Conservation (phyloP, 2,888 invertebrate species). For the Agrenia bidenticulata region DNA sequence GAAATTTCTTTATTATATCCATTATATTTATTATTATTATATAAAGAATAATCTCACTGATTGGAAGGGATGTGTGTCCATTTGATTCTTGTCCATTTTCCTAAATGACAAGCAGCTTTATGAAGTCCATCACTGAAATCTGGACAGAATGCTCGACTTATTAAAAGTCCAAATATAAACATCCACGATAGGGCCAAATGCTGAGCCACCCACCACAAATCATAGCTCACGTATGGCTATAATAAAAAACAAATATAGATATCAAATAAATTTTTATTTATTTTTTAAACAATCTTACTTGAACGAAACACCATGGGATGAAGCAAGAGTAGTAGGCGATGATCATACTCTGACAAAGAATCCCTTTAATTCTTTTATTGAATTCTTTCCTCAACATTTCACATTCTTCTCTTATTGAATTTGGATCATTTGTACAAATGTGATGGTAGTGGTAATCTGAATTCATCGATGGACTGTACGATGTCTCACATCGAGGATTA, state of each 20-base stretch:
- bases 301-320: conserved; percentile 85
- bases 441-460: conserved; percentile 37
- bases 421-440: conserved; percentile 45
- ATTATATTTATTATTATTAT: conserved; percentile 12
- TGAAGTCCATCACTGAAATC: conserved; percentile 76
- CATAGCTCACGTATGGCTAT: conserved; percentile 68
- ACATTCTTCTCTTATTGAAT: conserved; percentile 68
- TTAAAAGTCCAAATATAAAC: conserved; percentile 77
- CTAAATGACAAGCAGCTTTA: conserved; percentile 84
- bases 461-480: conserved; percentile 21
- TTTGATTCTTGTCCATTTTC: conserved; percentile 69
- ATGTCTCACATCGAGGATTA: conserved; percentile 25
- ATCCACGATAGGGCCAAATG: conserved; percentile 82
- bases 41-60: conserved; percentile 35
- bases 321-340: conserved; percentile 87
- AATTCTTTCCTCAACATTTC: conserved; percentile 82
- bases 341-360: conserved; percentile 78
- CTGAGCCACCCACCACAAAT: conserved; percentile 78
- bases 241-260: conserved; percentile 40
- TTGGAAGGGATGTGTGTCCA: conserved; percentile 62
- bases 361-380: conserved; percentile 83
- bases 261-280: conserved; percentile 4
- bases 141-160: conserved; percentile 59
- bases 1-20: too few species aligned
- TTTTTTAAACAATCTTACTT: conserved; percentile 61